Conservation (phyloP, 2,888 invertebrate genomes). For the Sinodicranocentrus sp. region DNA sequence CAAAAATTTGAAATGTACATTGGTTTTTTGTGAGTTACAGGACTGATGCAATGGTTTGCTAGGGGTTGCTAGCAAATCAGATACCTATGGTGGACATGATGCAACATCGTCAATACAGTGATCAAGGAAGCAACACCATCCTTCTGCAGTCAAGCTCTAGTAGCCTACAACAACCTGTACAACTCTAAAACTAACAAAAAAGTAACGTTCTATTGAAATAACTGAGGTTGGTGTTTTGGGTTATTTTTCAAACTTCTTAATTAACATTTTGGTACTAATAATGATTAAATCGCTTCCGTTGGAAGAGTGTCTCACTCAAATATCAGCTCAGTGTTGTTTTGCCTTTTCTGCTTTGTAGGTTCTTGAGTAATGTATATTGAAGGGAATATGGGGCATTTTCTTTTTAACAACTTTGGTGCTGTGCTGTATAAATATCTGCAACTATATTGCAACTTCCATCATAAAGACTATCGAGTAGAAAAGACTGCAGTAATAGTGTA, state of each 20-base stretch:
- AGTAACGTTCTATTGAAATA: not conserved
- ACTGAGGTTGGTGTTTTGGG: not conserved
- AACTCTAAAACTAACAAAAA: constrained; percentile 38
- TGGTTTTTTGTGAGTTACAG: constrained; percentile 51
- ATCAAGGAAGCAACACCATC: constrained; percentile 38
- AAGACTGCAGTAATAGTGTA: too few species aligned
- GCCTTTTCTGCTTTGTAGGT: not conserved
- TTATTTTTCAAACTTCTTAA: not conserved
- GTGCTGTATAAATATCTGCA: too few species aligned
- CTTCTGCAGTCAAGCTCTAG: constrained; percentile 28
- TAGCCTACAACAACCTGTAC: constrained; percentile 52
- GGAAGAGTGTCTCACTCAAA: not conserved
- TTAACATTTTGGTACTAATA: not conserved
- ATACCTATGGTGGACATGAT: constrained; percentile 76
- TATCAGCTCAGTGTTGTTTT: too few species aligned
- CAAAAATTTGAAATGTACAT: constrained; percentile 24
- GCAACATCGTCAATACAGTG: constrained; percentile 38
- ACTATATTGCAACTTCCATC: too few species aligned
- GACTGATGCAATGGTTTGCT: constrained; percentile 74
- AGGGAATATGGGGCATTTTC: not conserved
- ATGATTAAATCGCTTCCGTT: not conserved
- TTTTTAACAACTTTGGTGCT: too few species aligned
- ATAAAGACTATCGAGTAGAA: too few species aligned
- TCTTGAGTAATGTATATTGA: not conserved
- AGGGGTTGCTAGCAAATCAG: constrained; percentile 77